phyloP scores from a whole-genome alignment of 2,113 vertebrate genomes.

The Amblyornis subalaris region DNA sequence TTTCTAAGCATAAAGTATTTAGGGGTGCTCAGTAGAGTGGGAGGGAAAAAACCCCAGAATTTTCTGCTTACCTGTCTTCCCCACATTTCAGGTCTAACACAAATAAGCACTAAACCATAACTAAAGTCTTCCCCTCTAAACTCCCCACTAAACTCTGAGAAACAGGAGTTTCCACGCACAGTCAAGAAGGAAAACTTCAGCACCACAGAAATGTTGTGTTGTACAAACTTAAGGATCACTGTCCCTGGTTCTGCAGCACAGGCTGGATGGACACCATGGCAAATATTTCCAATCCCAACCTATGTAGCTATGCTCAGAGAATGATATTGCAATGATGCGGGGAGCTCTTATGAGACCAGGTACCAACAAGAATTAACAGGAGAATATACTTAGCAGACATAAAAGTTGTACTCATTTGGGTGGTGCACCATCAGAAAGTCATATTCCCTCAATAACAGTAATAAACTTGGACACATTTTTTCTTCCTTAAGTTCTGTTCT shows the following conservation, averaged over 20 bases:
- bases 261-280: not conserved
- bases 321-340: not conserved
- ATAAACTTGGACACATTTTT: not conserved
- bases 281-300: not conserved
- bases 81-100: not conserved
- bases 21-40: accelerated
- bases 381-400: not conserved
- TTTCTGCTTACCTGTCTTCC: not conserved
- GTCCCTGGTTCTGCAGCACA: not conserved
- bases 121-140: not conserved
- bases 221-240: not conserved
- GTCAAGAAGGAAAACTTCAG: not conserved
- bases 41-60: not conserved
- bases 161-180: not conserved
- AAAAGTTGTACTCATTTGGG: not conserved
- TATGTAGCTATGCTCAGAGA: not conserved
- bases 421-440: not conserved
- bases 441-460: not conserved
- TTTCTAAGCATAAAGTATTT: not conserved
- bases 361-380: not conserved
- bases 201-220: not conserved
- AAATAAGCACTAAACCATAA: not conserved
- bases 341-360: not conserved
- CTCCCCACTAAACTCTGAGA: not conserved
- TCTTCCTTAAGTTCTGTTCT: not conserved